Base-by-base conservation (phyloP, 2,888 invertebrate species). In the Diaprepes abbreviatus region DNA sequence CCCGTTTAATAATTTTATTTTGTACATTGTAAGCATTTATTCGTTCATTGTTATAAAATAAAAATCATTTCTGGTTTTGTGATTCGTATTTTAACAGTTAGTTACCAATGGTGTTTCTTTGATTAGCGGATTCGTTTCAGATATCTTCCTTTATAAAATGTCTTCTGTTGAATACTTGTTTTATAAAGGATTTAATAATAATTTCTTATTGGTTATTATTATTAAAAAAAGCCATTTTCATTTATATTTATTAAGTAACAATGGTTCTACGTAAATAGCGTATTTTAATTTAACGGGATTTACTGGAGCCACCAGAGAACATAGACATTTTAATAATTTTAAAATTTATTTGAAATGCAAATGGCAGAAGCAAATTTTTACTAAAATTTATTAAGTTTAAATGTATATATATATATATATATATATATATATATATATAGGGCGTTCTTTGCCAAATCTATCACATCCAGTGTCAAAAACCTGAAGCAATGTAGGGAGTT, bases 121-220 rank as follows among this genome's bases (percentile, higher is more conserved):
- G 54, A 54, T 54, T 19, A 35, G 36, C 1, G 3, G 21, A 62
- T 62, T 62, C 62, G 62, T 62, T 21, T 16, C 59, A 45, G 59
- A 31, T 7, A 62, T 50, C 36, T 12, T 35, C 10, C 36, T 19
- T 33, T 35, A 48, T 50, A 50, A 48, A 35, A 50, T 28, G 36
- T 19, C 50, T 50, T 62, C 35, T 12, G 45, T 33, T 33, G 16
- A 24, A 62, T 12, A 24, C 48, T 35, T 62, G 48, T 50, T 62
- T 60, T 36, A 62, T 62, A 50, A 19, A 62, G 36, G 5, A 50
- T 62, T n/a, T 35, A 50, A 62, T 50, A 62, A 50, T 62, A 31
- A 50, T 16, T 62, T 48, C 62, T 62, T 62, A 62, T 62, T 50
- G 62, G 62, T 24, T 50, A 50, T 62, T 50, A 50, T 50, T 48